phyloP scores from a whole-genome alignment of 2,797 vertebrate genomes.

The Tapirus indicus region DNA sequence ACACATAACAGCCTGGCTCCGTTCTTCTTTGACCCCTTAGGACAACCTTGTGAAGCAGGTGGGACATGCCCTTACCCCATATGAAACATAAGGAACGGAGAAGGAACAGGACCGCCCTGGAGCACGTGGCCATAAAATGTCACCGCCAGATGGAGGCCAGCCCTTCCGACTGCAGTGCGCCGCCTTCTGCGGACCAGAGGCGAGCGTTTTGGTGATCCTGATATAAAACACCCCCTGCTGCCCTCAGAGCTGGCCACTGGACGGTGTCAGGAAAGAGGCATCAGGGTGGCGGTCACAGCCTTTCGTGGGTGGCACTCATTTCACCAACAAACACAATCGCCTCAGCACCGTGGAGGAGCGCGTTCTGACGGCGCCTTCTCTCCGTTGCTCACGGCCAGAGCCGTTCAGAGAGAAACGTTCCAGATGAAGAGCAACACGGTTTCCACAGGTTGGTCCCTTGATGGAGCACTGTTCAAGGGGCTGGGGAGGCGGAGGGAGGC shows the following conservation, averaged over 20 bases:
- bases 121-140: fast-evolving
- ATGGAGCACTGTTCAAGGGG: not conserved
- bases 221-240: not conserved
- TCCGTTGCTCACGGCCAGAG: not conserved
- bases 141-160: not conserved
- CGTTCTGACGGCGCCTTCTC: fast-evolving
- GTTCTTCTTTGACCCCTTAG: not conserved
- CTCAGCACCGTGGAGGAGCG: fast-evolving
- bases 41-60: not conserved
- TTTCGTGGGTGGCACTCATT: not conserved
- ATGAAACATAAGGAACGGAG: not conserved
- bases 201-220: fast-evolving
- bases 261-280: not conserved
- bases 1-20: not conserved
- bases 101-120: fast-evolving
- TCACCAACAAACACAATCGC: not conserved
- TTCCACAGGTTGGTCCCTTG: not conserved
- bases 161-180: fast-evolving
- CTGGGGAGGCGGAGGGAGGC: fast-evolving
- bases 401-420: not conserved
- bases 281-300: no score
- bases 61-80: fast-evolving
- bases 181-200: not conserved
- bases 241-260: not conserved
- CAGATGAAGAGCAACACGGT: not conserved